A percentile compares a stretch with the other conserved stretches of the same genome.
phyloP scores from a whole-genome alignment of 2,113 vertebrate species.

The Felis catus region DNA sequence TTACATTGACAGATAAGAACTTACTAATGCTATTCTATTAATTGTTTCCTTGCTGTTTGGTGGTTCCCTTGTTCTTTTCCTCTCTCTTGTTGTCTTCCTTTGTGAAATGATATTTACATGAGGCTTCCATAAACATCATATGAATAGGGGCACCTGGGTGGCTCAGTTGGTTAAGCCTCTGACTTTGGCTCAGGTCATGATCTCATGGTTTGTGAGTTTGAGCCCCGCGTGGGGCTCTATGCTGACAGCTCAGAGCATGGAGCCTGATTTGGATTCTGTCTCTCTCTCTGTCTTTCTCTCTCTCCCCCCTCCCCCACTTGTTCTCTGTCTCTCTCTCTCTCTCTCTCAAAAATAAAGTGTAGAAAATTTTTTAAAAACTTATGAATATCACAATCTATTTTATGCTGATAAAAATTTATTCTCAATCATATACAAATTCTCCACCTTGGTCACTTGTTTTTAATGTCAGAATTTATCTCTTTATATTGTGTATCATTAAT shows the following conservation, averaged over 20 bases:
- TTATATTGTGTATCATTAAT: not conserved
- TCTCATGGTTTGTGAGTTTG: too few species aligned
- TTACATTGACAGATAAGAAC: not conserved
- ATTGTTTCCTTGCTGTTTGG: not conserved
- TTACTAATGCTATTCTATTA: not conserved
- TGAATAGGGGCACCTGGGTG: not conserved
- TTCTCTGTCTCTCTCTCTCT: too few species aligned
- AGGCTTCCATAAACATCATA: not conserved
- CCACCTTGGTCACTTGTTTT: not conserved
- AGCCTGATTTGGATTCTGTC: too few species aligned
- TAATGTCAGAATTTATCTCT: not conserved
- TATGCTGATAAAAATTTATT: not conserved
- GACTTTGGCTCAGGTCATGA: too few species aligned
- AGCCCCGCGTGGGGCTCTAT: too few species aligned
- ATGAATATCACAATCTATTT: not conserved
- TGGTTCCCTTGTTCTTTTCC: not conserved
- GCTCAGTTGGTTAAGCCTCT: too few species aligned
- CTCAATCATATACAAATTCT: not conserved
- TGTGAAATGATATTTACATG: not conserved
- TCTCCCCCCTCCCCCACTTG: too few species aligned
- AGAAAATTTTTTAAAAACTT: too few species aligned
- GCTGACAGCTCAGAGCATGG: too few species aligned
- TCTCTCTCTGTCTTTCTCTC: too few species aligned
- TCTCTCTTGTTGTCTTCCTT: not conserved
- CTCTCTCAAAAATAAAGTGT: too few species aligned